Conservation (phyloP, 1,140 invertebrate genomes). For the Drosophila lacertosa region DNA sequence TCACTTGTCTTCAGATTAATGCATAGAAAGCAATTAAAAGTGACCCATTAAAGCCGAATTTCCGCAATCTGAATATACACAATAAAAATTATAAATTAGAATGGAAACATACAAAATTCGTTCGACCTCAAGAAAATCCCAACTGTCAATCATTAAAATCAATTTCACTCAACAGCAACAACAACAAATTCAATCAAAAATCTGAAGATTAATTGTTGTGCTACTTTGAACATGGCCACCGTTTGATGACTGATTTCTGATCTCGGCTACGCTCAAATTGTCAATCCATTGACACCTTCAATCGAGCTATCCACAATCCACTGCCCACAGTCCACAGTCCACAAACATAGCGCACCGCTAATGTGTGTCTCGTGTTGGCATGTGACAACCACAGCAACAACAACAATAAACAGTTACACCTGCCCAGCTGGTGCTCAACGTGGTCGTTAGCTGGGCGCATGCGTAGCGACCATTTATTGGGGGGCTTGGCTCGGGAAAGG, state of each 20-base stretch:
- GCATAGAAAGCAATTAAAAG: neutral
- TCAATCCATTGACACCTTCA: conserved; percentile 54
- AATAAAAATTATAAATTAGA: neutral
- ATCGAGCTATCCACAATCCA: conserved; percentile 17
- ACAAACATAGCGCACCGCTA: conserved; percentile 18
- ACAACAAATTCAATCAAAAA: conserved; percentile 14
- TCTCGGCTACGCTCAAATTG: conserved; percentile 35
- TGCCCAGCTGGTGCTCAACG: conserved; percentile 10
- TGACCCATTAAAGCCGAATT: neutral
- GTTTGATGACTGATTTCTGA: conserved; percentile 11
- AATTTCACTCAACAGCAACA: conserved; percentile 23
- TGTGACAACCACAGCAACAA: conserved; percentile 45
- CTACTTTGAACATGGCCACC: conserved; percentile 12
- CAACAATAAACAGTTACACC: conserved; percentile 12
- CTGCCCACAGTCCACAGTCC: conserved; percentile 15
- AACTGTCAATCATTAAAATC: conserved; percentile 24
- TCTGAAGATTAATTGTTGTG: conserved; percentile 41
- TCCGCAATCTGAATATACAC: neutral
- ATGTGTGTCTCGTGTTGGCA: conserved; percentile 52
- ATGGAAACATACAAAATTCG: conserved; percentile 4
- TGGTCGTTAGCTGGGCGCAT: conserved; percentile 45
- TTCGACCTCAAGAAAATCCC: conserved; percentile 26
- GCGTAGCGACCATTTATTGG: conserved; percentile 41
- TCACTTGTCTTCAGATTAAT: too few relatives aligned
- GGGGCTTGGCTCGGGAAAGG: conserved; percentile 12